Percentiles rank a stretch among this genome's conserved stretches.
phyloP scores from a whole-genome alignment of 2,888 invertebrate genomes.

The Stratiomys singularior region DNA sequence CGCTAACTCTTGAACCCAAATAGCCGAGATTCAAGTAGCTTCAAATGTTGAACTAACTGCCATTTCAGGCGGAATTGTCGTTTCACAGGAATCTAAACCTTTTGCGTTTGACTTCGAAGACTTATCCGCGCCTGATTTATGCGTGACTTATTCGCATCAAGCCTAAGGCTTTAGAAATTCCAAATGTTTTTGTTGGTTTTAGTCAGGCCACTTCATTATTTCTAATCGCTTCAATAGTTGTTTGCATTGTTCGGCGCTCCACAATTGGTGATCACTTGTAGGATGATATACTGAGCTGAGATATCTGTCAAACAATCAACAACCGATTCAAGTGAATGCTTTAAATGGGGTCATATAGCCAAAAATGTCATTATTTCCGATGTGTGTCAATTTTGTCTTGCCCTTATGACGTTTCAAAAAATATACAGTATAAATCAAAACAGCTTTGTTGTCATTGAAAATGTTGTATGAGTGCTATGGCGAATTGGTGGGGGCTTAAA shows the following conservation, averaged over 20 bases:
- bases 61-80: neutral
- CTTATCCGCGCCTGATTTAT: too few species aligned
- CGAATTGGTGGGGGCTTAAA: neutral
- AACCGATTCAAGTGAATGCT: neutral
- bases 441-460: neutral
- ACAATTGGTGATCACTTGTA: neutral
- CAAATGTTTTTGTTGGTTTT: neutral
- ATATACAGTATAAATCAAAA: neutral
- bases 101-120: too few species aligned
- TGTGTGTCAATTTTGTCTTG: neutral
- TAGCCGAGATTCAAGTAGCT: neutral
- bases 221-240: neutral
- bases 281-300: neutral
- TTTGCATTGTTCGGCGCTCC: neutral
- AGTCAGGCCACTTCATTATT: neutral
- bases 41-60: neutral
- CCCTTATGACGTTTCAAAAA: neutral
- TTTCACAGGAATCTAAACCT: too few species aligned
- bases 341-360: neutral
- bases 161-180: neutral
- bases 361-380: neutral
- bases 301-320: neutral
- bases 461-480: neutral
- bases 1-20: neutral
- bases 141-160: too few species aligned